Evolutionary conservation across 2,888 invertebrate genomes (phyloP).

Genomic region (Ophioninae sp.): DNA sequence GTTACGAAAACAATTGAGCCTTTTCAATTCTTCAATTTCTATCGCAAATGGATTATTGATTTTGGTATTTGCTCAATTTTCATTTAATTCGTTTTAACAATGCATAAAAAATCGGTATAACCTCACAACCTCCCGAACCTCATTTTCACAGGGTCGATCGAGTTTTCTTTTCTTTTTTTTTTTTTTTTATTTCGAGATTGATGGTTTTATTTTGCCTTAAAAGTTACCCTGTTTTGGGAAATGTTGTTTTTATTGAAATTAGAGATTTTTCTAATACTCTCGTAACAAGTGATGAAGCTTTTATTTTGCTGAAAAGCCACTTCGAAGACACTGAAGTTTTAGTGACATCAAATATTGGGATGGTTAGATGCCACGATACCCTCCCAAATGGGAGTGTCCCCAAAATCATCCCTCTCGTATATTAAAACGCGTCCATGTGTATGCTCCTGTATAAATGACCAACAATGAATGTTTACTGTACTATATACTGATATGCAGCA

Average conservation of each 20-base stretch:
- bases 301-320: background rate
- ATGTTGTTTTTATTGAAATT: no score
- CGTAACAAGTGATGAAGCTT: no score
- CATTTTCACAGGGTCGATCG: no score
- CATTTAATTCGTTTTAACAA: no score
- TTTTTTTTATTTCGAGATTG: no score
- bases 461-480: constrained; percentile 17
- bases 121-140: no score
- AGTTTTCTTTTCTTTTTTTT: no score
- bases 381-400: background rate
- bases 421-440: background rate
- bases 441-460: background rate
- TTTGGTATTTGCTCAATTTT: background rate
- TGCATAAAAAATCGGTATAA: no score
- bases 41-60: background rate
- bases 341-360: background rate
- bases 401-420: background rate
- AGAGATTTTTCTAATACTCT: no score
- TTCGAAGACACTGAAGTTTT: background rate
- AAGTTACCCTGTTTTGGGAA: no score
- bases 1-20: no score
- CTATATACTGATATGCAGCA: constrained; percentile 4
- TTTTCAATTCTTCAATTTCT: background rate
- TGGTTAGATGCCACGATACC: background rate
- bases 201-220: no score